A percentile compares a stretch with the other conserved stretches of the same genome.
These are phyloP conservation scores for Silurus aristotelis DNA, from an alignment of 2,797 vertebrate species.

Conservation along the genomic window DNA sequence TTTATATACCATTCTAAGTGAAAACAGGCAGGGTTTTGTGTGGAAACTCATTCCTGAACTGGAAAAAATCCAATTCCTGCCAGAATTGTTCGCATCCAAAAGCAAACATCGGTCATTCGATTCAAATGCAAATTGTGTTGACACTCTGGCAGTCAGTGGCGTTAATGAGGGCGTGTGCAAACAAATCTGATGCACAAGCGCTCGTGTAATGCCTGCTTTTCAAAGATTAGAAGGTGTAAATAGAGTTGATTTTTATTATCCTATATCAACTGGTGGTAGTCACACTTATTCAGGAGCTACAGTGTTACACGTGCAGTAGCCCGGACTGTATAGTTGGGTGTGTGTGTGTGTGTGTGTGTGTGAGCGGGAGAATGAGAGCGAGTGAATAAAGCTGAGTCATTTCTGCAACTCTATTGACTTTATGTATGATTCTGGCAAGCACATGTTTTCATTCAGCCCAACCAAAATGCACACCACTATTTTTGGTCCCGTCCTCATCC, in stretches of 20 bases:
- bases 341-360: neutral
- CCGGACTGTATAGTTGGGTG: neutral
- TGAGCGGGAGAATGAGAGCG: neutral
- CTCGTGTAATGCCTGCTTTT: neutral
- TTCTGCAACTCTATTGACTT: conserved; percentile 19
- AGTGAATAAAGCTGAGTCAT: neutral
- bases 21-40: neutral
- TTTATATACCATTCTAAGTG: too few relatives aligned
- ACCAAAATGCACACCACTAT: neutral
- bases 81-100: neutral
- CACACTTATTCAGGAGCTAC: neutral
- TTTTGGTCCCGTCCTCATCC: neutral
- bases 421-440: conserved; percentile 11
- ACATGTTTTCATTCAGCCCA: neutral
- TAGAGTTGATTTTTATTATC: neutral
- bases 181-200: neutral
- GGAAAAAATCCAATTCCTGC: neutral
- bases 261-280: neutral
- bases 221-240: neutral
- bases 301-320: neutral
- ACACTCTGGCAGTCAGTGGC: neutral
- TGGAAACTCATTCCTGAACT: neutral
- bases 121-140: conserved; percentile 12
- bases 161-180: conserved; percentile 2
- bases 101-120: neutral